Conservation (phyloP, 2,888 invertebrate species). For the Orthonychiurus folsomi region DNA sequence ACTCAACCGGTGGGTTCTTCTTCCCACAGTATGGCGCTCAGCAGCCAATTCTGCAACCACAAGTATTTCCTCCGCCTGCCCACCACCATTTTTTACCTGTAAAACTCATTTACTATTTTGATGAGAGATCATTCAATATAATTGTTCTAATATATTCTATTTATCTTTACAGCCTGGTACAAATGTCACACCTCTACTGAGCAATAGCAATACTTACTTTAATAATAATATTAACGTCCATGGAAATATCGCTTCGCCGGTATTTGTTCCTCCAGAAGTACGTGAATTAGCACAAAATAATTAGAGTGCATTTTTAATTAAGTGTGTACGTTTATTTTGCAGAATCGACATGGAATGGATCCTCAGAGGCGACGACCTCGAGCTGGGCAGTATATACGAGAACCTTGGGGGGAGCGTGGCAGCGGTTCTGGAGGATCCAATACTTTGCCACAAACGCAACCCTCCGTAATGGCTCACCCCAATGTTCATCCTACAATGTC, state of each 20-base stretch:
- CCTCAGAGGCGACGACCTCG: slow-evolving; percentile 27
- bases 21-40: slow-evolving; percentile 24
- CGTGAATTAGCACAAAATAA: too few species aligned
- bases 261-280: slow-evolving; percentile 24
- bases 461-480: slow-evolving; percentile 17
- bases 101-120: slow-evolving; percentile 5
- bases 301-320: background rate
- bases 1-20: slow-evolving; percentile 24
- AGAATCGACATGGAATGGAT: slow-evolving; percentile 24
- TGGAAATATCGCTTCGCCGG: slow-evolving; percentile 15
- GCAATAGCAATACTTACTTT: slow-evolving; percentile 24
- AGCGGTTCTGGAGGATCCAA: slow-evolving; percentile 12
- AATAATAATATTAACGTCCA: too few species aligned
- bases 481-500: slow-evolving; percentile 11
- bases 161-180: slow-evolving; percentile 21
- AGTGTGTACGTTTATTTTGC: background rate
- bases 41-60: slow-evolving; percentile 23
- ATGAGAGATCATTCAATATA: background rate
- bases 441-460: slow-evolving; percentile 13
- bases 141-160: background rate
- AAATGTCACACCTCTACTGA: slow-evolving; percentile 20
- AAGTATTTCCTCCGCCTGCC: slow-evolving; percentile 27
- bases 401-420: slow-evolving; percentile 18
- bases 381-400: slow-evolving; percentile 14
- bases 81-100: slow-evolving; percentile 24